Evolutionary conservation across 2,888 invertebrate genomes (phyloP).

Genomic region (Ectemnius lituratus): DNA sequence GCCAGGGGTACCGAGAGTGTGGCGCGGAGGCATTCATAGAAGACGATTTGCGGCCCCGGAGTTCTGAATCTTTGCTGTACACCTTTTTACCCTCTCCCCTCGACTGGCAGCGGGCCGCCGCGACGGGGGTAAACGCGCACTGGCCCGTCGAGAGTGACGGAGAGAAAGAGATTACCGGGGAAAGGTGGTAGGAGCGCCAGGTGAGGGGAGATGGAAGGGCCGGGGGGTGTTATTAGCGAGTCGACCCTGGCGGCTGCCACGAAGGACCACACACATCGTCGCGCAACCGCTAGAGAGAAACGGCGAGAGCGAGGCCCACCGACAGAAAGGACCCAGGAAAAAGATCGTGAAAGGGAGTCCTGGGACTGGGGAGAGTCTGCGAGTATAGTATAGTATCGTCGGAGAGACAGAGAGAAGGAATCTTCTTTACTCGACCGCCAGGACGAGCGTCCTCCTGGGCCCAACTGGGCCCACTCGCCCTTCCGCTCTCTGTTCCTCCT

Average conservation of each 20-base stretch:
- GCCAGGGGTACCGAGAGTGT: conserved; percentile 37
- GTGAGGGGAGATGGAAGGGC: conserved; percentile 44
- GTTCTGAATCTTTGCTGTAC: conserved; percentile 62
- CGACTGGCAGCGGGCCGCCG: conserved; percentile 45
- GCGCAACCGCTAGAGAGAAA: conserved; percentile 51
- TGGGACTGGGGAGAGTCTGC: conserved; percentile 20
- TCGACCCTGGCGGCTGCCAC: conserved; percentile 73
- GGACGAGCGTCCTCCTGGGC: conserved; percentile 28
- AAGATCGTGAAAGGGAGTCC: neutral
- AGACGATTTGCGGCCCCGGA: conserved; percentile 67
- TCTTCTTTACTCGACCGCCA: conserved; percentile 30
- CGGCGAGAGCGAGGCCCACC: conserved; percentile 24
- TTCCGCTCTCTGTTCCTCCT: conserved; percentile 14
- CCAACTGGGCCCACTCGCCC: conserved; percentile 42
- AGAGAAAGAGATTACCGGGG: conserved; percentile 14
- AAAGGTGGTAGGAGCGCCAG: conserved; percentile 29
- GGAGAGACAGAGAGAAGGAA: conserved; percentile 18
- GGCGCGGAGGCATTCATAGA: conserved; percentile 67
- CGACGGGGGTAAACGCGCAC: conserved; percentile 15
- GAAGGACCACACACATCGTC: conserved; percentile 74
- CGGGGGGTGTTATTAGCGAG: conserved; percentile 73
- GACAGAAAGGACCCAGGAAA: conserved; percentile 14
- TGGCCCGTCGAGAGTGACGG: conserved; percentile 16
- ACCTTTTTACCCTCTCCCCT: conserved; percentile 66
- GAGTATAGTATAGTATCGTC: conserved; percentile 6